These are phyloP conservation scores for Nasonia vitripennis DNA, from an alignment of 1,140 invertebrate genomes.

Conservation along the genomic window DNA sequence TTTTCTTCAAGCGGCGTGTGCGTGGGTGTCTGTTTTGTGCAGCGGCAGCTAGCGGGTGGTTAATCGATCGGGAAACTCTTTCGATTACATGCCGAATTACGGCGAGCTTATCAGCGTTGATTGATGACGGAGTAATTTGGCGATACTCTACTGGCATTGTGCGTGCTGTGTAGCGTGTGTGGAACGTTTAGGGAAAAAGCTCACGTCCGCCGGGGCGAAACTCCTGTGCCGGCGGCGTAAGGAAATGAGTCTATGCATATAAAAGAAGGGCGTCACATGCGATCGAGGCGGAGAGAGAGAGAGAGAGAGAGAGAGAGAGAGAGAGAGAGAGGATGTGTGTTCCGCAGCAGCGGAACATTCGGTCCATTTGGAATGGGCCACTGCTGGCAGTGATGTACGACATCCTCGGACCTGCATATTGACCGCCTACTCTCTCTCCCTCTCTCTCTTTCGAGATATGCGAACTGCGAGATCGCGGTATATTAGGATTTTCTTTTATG, in stretches of 20 bases:
- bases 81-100: conserved; percentile 16
- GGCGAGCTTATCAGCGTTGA: not conserved
- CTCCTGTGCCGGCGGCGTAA: conserved; percentile 51
- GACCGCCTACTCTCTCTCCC: conserved; percentile 51
- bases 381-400: conserved; percentile 69
- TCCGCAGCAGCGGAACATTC: conserved; percentile 58
- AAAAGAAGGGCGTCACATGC: conserved; percentile 58
- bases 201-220: conserved; percentile 30
- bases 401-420: conserved; percentile 53
- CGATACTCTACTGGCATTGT: conserved; percentile 29
- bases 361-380: conserved; percentile 62
- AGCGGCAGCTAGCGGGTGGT: not conserved
- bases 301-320: too few relatives aligned
- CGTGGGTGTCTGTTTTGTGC: not conserved
- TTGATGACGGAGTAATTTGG: not conserved
- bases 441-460: not conserved
- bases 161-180: not conserved
- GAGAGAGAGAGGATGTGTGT: too few relatives aligned
- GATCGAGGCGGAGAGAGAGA: conserved; percentile 52
- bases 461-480: not conserved
- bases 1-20: not conserved
- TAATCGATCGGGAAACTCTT: not conserved
- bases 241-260: conserved; percentile 75
- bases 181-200: conserved; percentile 36
- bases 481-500: too few relatives aligned